Evolutionary conservation across 2,888 invertebrate species (phyloP), one percentile per base, ranked within the genome.

Genomic region (Drosophila atroscutellata): DNA sequence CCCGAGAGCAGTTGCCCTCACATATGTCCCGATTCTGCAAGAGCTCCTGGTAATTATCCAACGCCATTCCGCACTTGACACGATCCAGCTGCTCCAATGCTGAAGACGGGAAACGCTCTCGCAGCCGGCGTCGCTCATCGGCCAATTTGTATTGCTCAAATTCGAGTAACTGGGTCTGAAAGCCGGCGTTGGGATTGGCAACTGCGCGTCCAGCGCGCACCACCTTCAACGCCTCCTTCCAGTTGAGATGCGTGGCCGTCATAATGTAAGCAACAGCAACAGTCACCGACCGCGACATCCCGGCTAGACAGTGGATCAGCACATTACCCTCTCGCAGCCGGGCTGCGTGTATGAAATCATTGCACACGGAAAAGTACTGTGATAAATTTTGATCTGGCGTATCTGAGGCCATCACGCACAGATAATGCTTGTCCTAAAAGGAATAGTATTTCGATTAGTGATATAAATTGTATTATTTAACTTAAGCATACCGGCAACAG

Each of bases 251-350:
- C 34, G 99, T 98, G 72, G 97, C 97, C 52, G 98, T 97, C 98
- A 99, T 99, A 77, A 99, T 97, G 94, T 99, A 99, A 47, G 99
- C 99, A 8, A 98, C 98, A 0, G 98, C 97, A 61, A 99, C 97
- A 0, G 99, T 98, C 80, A 99, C 99, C 91, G 98, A 98, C 28
- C 99, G 95, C 1, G 99, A 99, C 96, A 99, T 98, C 36, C 99
- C 99, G 26, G 99, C 99, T 91, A 99, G 94, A 93, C 99, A 99
- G 93, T 99, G 99, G 87, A 99, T 98, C 32, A 99, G 95, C 49
- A 98, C 98, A 92, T 96, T 97, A 57, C 99, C 98, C 70, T 98
- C 97, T 64, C 97, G 94, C 32, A 98, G 94, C 39, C 99, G 94
- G 2, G 98, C 98, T 1, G 96, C 96, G 93, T 99, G 99, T 86